Evolutionary conservation across 2,888 invertebrate species (phyloP).

Genomic region (Hesperia comma): DNA sequence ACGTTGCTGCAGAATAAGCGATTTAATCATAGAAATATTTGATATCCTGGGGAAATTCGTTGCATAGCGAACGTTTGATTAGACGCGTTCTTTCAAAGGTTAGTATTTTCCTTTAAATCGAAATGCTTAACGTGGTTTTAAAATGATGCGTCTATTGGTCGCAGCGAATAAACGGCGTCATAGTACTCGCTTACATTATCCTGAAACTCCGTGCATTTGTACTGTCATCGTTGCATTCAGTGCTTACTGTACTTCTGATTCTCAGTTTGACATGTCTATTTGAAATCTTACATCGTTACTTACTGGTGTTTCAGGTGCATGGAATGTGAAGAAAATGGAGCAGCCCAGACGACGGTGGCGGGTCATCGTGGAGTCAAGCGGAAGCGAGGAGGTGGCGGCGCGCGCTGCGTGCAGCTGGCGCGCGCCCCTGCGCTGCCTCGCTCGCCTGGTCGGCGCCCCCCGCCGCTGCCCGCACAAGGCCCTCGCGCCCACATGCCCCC

Average conservation of each 20-base stretch:
- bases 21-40: neutral
- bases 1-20: constrained; percentile 34
- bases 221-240: neutral
- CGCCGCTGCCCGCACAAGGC: constrained; percentile 36
- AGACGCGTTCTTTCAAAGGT: constrained; percentile 28
- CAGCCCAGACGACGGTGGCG: constrained; percentile 46
- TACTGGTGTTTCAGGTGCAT: constrained; percentile 62
- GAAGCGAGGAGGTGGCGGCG: constrained; percentile 50
- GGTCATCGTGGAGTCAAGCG: constrained; percentile 51
- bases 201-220: neutral
- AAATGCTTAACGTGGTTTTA: neutral
- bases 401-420: constrained; percentile 55
- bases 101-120: constrained; percentile 7
- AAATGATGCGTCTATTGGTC: neutral
- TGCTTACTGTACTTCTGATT: no score
- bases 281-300: neutral
- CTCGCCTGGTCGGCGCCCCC: constrained; percentile 49
- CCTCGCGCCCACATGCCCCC: constrained; percentile 38
- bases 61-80: neutral
- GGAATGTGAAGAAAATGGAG: constrained; percentile 65
- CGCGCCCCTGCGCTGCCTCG: constrained; percentile 54
- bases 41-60: neutral
- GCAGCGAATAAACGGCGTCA: constrained; percentile 43
- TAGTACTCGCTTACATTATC: constrained; percentile 22
- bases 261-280: neutral